Evolutionary conservation across 2,888 invertebrate species (phyloP).

Genomic region (Nephrotoma flavescens): DNA sequence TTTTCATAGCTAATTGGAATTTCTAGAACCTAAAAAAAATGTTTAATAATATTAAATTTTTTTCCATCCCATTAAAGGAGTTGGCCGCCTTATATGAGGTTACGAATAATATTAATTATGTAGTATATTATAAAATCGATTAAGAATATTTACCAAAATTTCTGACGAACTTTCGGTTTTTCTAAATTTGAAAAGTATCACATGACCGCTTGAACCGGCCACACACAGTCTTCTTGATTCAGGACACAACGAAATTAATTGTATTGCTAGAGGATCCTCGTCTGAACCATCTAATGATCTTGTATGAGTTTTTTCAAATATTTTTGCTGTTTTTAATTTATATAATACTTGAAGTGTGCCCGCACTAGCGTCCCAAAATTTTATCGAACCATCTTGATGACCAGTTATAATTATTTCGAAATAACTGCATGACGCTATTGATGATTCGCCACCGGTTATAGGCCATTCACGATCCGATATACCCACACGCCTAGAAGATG

Average conservation of each 20-base stretch:
- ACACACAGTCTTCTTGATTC: slow-evolving; percentile 81
- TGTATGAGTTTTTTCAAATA: slow-evolving; percentile 39
- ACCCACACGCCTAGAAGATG: slow-evolving; percentile 58
- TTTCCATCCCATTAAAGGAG: not conserved
- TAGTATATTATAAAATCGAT: too few species aligned
- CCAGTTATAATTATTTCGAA: slow-evolving; percentile 98
- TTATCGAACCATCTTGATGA: slow-evolving; percentile 95
- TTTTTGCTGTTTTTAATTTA: slow-evolving; percentile 93
- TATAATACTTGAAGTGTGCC: slow-evolving; percentile 86
- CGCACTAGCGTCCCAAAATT: slow-evolving; percentile 98
- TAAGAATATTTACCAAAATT: slow-evolving; percentile 45
- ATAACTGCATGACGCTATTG: slow-evolving; percentile 89
- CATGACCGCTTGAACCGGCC: slow-evolving; percentile 85
- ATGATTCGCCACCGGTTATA: slow-evolving; percentile 91
- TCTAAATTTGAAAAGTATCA: slow-evolving; percentile 89
- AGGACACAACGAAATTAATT: slow-evolving; percentile 80
- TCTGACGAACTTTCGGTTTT: slow-evolving; percentile 77
- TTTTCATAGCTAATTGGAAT: slow-evolving; percentile 75
- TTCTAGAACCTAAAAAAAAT: slow-evolving; percentile 53
- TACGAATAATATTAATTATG: too few species aligned
- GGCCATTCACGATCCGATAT: slow-evolving; percentile 94
- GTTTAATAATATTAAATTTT: not conserved
- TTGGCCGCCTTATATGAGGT: too few species aligned
- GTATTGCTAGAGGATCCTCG: slow-evolving; percentile 82
- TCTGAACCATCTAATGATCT: slow-evolving; percentile 48